Conservation (phyloP, 2,113 vertebrate genomes). For the Pelvicachromis taeniatus region DNA sequence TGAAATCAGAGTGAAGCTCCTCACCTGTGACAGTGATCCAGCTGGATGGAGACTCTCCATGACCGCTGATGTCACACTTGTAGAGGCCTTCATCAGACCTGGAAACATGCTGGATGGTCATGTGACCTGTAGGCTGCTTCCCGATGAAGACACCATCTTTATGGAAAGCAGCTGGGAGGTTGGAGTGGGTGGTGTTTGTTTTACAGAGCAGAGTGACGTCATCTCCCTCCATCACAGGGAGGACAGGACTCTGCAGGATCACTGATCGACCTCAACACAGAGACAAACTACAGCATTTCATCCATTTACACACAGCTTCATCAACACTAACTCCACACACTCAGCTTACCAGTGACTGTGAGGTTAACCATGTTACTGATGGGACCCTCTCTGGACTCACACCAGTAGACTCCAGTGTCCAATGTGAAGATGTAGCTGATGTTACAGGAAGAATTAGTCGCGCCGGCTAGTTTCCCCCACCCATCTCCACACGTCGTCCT, state of each 20-base stretch:
- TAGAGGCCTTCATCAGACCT: neutral
- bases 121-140: rapidly evolving
- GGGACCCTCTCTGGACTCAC: neutral
- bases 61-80: neutral
- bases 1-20: neutral
- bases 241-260: neutral
- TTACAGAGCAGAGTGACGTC: neutral
- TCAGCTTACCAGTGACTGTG: neutral
- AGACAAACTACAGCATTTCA: neutral
- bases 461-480: neutral
- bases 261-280: neutral
- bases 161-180: rapidly evolving
- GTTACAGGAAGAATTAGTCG: neutral
- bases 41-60: neutral
- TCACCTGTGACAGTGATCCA: neutral
- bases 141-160: neutral
- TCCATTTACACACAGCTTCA: neutral
- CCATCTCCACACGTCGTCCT: rapidly evolving
- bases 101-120: neutral
- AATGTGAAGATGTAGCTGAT: neutral
- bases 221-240: neutral
- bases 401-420: neutral
- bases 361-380: neutral
- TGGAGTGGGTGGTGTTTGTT: neutral
- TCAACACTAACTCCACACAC: neutral